A percentile compares a stretch with the other conserved stretches of the same genome.
phyloP scores from a whole-genome alignment of 2,888 invertebrate genomes.

The Drosophila longiperda region DNA sequence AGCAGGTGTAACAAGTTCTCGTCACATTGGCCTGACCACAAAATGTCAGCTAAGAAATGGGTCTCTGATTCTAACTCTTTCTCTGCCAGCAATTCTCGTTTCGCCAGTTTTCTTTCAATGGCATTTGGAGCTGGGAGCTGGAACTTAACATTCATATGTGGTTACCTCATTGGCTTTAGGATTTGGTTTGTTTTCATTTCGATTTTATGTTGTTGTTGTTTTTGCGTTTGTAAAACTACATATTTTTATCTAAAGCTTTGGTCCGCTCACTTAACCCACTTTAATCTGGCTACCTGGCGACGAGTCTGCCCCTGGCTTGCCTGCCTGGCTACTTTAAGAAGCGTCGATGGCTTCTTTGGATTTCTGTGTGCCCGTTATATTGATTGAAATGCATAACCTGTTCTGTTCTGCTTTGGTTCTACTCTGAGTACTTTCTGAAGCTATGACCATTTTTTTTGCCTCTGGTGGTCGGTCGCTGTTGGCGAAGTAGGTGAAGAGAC shows the following conservation, averaged over 20 bases:
- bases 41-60: conserved; percentile 75
- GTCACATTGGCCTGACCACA: conserved; percentile 65
- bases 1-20: conserved; percentile 81
- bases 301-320: conserved; percentile 23
- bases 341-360: conserved; percentile 16
- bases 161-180: conserved; percentile 74
- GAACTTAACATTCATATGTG: conserved; percentile 57
- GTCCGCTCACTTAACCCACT: conserved; percentile 77
- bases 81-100: conserved; percentile 51
- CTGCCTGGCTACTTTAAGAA: conserved; percentile 26
- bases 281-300: conserved; percentile 63
- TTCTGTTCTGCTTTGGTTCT: conserved; percentile 72
- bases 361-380: conserved; percentile 69
- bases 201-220: conserved; percentile 48
- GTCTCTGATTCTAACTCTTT: conserved; percentile 59
- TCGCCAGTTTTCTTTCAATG: conserved; percentile 55
- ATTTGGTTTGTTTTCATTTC: conserved; percentile 67
- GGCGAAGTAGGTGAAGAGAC: conserved; percentile 50
- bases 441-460: conserved; percentile 23
- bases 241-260: conserved; percentile 61
- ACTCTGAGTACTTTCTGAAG: conserved; percentile 48
- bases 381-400: conserved; percentile 79
- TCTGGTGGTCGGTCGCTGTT: not conserved
- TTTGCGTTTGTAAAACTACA: conserved; percentile 43
- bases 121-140: conserved; percentile 16